Conservation (phyloP, 1,140 invertebrate species). For the Brachionus angularis region DNA sequence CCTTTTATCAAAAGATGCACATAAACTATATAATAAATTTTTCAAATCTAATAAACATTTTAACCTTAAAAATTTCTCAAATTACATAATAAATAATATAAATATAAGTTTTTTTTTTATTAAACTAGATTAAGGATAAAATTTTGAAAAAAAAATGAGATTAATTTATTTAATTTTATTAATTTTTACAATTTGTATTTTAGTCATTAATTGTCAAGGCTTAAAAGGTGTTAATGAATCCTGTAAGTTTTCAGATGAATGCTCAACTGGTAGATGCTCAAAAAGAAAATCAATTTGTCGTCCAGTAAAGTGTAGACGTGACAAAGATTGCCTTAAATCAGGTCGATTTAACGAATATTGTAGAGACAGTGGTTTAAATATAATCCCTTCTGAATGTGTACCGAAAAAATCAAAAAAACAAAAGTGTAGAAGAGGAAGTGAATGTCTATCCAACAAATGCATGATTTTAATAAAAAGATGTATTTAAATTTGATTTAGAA, state of each 20-base stretch:
- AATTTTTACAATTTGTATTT: too few relatives aligned
- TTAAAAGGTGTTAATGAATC: not conserved
- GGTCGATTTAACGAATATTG: not conserved
- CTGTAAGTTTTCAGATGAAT: constrained; percentile 28
- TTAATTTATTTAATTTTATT: not conserved
- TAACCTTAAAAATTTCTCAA: not conserved
- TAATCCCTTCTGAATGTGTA: constrained; percentile 5
- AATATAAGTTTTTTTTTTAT: not conserved
- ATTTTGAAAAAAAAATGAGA: constrained; percentile 2
- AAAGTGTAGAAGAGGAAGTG: not conserved
- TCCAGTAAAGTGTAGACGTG: not conserved
- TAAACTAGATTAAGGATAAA: too few relatives aligned
- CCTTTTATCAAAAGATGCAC: constrained; percentile 29
- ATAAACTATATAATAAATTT: not conserved
- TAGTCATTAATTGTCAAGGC: not conserved
- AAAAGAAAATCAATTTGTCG: not conserved
- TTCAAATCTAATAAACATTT: not conserved
- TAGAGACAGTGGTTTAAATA: not conserved
- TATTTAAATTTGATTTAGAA: not conserved
- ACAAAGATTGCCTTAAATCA: not conserved
- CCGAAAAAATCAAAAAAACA: constrained; percentile 10
- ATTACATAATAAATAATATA: too few relatives aligned
- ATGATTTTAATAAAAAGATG: constrained; percentile 21
- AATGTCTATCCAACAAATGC: constrained; percentile 7
- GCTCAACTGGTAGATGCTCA: not conserved